Base-by-base conservation (phyloP, 2,113 vertebrate genomes). In the Phycodurus eques region DNA sequence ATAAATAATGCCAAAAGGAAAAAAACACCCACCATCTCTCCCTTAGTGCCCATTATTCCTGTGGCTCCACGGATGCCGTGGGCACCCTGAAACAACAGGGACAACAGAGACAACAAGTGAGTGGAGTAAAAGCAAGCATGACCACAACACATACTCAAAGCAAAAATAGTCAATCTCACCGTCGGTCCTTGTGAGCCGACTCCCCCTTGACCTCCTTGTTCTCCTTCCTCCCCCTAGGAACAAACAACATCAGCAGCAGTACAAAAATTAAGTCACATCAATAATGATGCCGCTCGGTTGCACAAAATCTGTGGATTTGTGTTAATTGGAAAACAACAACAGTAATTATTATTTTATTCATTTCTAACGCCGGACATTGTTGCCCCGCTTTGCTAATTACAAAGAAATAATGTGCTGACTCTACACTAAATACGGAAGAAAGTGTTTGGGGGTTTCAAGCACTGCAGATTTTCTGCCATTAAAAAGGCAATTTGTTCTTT, bases 211-310 rank as follows among this genome's bases (percentile, higher is more conserved):
- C 83, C 84, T 78, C 98, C 98, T 84, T 98, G 95, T 27, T 98
- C 95, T 42, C 98, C 98, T 87, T 98, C 96, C 89, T 96, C 95
- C 73, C 98, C 98, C 97, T 99, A 59, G 76, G 72, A 77, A 82
- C 53, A 10, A 72, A 61, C 11, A 72, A 33, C 3, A 69, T 10
- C 8, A 71, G 17, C n/a, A 63, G 42, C 3, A 67, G 8, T 5
- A 69, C 17, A 63, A 15, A 44, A 59, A 70, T 27, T 17, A 27
- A 17, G 27, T 43, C 8, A 39, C 33, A 57, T 6, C 20, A 6
- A 6, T 31, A 27, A 47, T 68, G 20, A 35, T 35, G 67, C 49
- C 57, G 46, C 62, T 71, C 67, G 46, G 42, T 74, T 61, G 47
- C 12, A 35, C 67, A n/a, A 68, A 68, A 19, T 39, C 11, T 11